Evolutionary conservation across 2,113 vertebrate genomes (phyloP).

Genomic region (Lepisosteus osseus): DNA sequence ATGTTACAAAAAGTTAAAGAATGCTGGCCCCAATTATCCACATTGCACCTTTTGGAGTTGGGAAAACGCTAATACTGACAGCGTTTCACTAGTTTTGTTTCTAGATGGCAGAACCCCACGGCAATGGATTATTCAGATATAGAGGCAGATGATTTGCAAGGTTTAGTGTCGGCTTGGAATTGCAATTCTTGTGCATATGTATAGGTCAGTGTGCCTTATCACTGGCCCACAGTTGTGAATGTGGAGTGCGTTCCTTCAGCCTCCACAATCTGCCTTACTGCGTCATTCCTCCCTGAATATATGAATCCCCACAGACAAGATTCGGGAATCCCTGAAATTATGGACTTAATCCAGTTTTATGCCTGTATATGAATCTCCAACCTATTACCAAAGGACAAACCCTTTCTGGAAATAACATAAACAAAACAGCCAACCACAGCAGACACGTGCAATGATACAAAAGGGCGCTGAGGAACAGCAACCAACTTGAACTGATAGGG

Average conservation of each 20-base stretch:
- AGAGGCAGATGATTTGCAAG: no score
- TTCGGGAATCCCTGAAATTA: background rate
- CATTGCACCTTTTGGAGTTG: constrained; percentile 21
- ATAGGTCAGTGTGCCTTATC: background rate
- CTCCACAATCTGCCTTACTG: background rate
- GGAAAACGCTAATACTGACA: constrained; percentile 27
- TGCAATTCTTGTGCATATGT: background rate
- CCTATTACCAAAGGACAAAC: background rate
- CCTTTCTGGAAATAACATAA: background rate
- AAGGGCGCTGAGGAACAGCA: no score
- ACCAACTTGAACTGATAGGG: no score
- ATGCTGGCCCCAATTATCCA: constrained; percentile 31
- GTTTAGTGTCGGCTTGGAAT: background rate
- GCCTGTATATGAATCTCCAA: background rate
- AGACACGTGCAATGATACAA: no score
- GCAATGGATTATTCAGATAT: constrained; percentile 22
- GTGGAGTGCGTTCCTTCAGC: background rate
- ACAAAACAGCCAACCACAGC: no score
- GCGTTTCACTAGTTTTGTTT: constrained; percentile 28
- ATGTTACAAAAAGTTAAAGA: background rate
- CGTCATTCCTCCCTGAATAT: background rate
- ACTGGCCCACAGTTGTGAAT: background rate
- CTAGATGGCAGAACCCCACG: constrained; percentile 10
- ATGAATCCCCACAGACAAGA: background rate
- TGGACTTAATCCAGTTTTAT: background rate